A percentile compares a stretch with the other conserved stretches of the same genome.
phyloP scores from a whole-genome alignment of 2,113 vertebrate genomes.

The Neomonachus schauinslandi region DNA sequence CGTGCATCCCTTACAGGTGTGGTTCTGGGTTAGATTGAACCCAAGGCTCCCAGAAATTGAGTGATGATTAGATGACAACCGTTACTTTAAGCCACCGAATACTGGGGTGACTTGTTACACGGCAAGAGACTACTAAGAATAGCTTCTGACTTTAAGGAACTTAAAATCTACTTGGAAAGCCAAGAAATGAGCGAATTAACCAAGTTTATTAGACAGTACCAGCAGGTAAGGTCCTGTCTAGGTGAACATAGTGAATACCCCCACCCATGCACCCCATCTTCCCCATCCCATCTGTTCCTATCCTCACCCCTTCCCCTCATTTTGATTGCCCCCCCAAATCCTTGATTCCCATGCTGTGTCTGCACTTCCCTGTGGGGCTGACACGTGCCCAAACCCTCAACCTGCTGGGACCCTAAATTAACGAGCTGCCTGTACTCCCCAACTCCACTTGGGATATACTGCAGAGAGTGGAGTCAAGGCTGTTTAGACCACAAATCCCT shows the following conservation, averaged over 20 bases:
- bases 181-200: neutral
- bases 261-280: neutral
- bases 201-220: neutral
- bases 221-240: neutral
- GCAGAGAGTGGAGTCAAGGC: conserved; percentile 9
- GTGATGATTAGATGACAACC: neutral
- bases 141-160: neutral
- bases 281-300: too few relatives aligned
- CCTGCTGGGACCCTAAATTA: neutral
- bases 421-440: neutral
- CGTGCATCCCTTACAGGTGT: neutral
- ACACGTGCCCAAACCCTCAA: neutral
- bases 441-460: neutral
- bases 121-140: neutral
- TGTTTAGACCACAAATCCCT: conserved; percentile 59
- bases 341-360: neutral
- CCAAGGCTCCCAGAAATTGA: neutral
- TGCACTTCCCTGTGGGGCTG: neutral
- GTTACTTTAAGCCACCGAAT: neutral
- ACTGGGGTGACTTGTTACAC: neutral
- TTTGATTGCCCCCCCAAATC: neutral
- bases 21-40: neutral
- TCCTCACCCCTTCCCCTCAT: neutral
- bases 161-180: neutral
- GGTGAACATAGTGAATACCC: neutral